Evolutionary conservation across 2,113 vertebrate genomes (phyloP).

Genomic region (Odobenus rosmarus): DNA sequence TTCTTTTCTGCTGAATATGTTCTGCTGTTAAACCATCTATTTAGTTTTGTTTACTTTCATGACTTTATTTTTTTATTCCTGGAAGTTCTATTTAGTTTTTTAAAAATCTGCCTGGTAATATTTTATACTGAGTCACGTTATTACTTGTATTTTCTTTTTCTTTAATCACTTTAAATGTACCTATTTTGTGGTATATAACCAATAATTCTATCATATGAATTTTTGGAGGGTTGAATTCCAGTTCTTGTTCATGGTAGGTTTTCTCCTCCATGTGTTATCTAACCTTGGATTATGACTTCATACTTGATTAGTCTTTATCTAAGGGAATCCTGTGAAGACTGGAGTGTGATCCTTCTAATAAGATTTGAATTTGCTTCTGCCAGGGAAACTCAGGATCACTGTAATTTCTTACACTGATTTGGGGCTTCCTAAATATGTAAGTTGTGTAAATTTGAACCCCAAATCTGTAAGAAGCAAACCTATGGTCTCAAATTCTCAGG

Average conservation of each 20-base stretch:
- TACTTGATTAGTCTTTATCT: constrained; percentile 22
- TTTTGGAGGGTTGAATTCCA: background rate
- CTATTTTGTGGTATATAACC: constrained; percentile 21
- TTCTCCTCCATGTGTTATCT: background rate
- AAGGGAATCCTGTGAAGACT: background rate
- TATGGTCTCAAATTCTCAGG: background rate
- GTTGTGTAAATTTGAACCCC: background rate
- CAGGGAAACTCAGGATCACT: background rate
- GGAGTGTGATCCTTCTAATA: background rate
- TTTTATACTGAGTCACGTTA: constrained; percentile 16
- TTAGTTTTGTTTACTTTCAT: background rate
- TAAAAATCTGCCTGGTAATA: background rate
- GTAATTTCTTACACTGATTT: constrained; percentile 45
- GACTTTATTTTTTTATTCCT: constrained; percentile 4
- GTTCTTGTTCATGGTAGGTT: background rate
- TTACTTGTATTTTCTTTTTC: constrained; percentile 20
- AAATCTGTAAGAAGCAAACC: background rate
- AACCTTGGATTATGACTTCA: background rate
- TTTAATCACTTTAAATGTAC: background rate
- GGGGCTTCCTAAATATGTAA: background rate
- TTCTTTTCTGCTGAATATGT: constrained; percentile 17
- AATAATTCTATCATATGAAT: constrained; percentile 34
- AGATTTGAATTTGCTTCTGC: background rate
- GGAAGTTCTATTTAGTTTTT: constrained; percentile 6
- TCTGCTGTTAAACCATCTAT: background rate